phyloP scores from a whole-genome alignment of 2,113 vertebrate genomes.

The Parotia lawesii region DNA sequence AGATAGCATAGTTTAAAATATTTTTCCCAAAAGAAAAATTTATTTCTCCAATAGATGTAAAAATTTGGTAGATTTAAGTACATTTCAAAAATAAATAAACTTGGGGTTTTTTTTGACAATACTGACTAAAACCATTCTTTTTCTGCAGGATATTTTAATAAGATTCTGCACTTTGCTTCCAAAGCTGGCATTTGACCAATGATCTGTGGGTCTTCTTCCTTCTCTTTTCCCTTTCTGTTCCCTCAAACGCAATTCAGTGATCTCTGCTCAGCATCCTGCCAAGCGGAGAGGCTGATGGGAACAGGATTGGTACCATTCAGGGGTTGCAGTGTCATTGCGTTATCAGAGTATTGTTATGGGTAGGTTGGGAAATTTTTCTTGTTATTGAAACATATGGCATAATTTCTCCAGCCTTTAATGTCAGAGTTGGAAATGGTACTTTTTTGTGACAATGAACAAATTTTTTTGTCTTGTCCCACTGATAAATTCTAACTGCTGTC shows the following conservation, averaged over 20 bases:
- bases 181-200: neutral
- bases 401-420: neutral
- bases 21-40: neutral
- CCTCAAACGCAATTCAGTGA: neutral
- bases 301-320: neutral
- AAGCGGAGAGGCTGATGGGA: neutral
- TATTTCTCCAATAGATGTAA: neutral
- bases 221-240: neutral
- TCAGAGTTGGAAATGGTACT: neutral
- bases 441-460: neutral
- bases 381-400: neutral
- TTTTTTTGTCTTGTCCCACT: neutral
- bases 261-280: neutral
- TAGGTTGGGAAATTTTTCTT: neutral
- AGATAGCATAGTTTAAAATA: neutral
- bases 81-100: neutral
- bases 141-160: neutral
- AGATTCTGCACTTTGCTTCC: neutral
- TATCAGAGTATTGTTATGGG: neutral
- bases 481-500: neutral
- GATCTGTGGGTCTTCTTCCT: neutral
- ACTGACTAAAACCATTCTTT: neutral
- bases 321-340: accelerated
- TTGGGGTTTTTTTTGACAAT: neutral
- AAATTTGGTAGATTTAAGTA: neutral